These are phyloP conservation scores for Chesias legatella DNA, from an alignment of 2,888 invertebrate genomes.

Conservation along the genomic window DNA sequence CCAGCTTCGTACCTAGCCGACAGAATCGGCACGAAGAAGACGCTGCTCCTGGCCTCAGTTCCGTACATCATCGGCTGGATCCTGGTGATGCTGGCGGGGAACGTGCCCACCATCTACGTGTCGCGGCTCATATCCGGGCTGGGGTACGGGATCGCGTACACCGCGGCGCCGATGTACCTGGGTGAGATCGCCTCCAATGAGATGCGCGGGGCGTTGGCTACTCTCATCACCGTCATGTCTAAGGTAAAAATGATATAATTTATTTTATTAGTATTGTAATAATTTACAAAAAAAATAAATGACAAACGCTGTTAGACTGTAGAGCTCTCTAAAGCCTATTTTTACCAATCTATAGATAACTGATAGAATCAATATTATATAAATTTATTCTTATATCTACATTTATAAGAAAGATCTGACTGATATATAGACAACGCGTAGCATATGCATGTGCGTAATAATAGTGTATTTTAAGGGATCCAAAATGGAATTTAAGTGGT, in stretches of 20 bases:
- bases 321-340: too few species aligned
- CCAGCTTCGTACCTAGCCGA: constrained; percentile 83
- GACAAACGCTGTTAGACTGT: too few species aligned
- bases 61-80: constrained; percentile 84
- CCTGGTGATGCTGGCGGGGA: constrained; percentile 80
- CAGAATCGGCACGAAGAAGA: constrained; percentile 82
- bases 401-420: too few species aligned
- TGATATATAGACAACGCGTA: too few species aligned
- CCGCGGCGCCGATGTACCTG: constrained; percentile 82
- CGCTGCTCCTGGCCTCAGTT: constrained; percentile 79
- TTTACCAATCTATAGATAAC: too few species aligned
- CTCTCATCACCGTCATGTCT: constrained; percentile 79
- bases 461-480: too few species aligned
- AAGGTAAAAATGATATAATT: constrained; percentile 67
- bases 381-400: too few species aligned
- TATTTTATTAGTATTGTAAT: too few species aligned
- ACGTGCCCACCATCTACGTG: constrained; percentile 78
- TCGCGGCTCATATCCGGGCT: constrained; percentile 82
- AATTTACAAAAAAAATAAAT: too few species aligned
- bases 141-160: constrained; percentile 82
- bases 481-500: too few species aligned
- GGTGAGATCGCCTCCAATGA: constrained; percentile 82
- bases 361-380: too few species aligned
- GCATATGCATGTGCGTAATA: too few species aligned
- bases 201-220: constrained; percentile 81